Evolutionary conservation across 2,888 invertebrate species (phyloP), one percentile per base, ranked within the genome.

Genomic region (Xestia c-nigrum): DNA sequence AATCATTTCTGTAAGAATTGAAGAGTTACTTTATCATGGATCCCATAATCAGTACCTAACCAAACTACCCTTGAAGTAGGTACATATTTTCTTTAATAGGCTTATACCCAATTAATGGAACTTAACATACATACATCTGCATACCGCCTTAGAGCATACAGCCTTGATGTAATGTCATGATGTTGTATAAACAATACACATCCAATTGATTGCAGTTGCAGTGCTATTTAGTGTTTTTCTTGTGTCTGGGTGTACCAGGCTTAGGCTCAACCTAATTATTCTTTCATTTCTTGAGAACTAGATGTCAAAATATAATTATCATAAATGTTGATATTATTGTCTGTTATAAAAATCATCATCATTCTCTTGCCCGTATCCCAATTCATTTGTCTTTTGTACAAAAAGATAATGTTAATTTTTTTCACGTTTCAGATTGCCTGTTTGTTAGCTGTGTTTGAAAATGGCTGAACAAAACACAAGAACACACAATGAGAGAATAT

Each of bases 321-420:
- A 68, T 14, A n/a, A 38, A 52, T 31, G n/a, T 31, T 31, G 0
- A 47, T 47, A 65, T 46, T 46, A 10, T 38, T 47, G 10, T 24
- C 10, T 43, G 76, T 74, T 74, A 14, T 38, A 14, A 47, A 46
- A 16, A 16, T 47, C 47, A 5, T 47, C 0, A 5, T 47, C 47
- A 47, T 47, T 14, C 46, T 47, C 46, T 47, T 47, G 47, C 47
- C 47, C 47, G 14, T 12, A 46, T 3, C 46, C 46, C 46, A 5
- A 46, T 46, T 16, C 47, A 6, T 38, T n/a, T 38, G 6, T 40
- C 9, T 66, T 76, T 76, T 70, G 77, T 83, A 16, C 19, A 19
- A 31, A n/a, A 31, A 31, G 5, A 47, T 9, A 57, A 46, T 4
- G n/a, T 16, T 19, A 40, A 40, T 40, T 40, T 16, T 74, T 10